Evolutionary conservation across 2,888 invertebrate genomes (phyloP).

Genomic region (Cremastinae sp.): DNA sequence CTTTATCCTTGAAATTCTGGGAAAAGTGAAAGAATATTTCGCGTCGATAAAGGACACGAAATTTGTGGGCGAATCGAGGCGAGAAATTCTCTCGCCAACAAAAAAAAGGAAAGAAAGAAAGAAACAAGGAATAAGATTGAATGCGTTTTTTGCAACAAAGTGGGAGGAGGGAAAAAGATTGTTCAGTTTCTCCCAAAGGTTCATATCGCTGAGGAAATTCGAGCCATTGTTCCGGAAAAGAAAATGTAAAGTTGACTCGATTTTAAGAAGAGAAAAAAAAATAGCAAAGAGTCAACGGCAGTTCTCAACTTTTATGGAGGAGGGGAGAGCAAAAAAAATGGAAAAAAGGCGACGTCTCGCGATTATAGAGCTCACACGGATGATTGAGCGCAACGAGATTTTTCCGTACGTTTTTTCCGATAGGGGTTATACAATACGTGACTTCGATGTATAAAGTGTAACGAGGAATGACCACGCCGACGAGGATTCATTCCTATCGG

Average conservation of each 20-base stretch:
- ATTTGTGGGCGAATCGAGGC: no score
- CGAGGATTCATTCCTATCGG: conserved; percentile 65
- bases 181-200: no score
- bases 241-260: not conserved
- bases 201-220: no score
- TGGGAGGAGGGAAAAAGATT: no score
- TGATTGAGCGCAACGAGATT: conserved; percentile 54
- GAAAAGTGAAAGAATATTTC: not conserved
- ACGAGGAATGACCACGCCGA: conserved; percentile 63
- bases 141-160: no score
- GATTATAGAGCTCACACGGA: conserved; percentile 42
- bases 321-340: not conserved
- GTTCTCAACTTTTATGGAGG: not conserved
- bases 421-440: conserved; percentile 42
- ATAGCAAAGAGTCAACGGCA: not conserved
- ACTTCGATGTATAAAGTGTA: conserved; percentile 56
- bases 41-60: no score
- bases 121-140: no score
- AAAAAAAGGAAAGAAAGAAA: no score
- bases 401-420: conserved; percentile 37
- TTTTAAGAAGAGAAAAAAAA: not conserved
- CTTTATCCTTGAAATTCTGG: not conserved
- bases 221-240: no score
- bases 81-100: no score
- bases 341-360: conserved; percentile 13